phyloP scores from a whole-genome alignment of 2,888 invertebrate species.

The Ceriagrion tenellum region DNA sequence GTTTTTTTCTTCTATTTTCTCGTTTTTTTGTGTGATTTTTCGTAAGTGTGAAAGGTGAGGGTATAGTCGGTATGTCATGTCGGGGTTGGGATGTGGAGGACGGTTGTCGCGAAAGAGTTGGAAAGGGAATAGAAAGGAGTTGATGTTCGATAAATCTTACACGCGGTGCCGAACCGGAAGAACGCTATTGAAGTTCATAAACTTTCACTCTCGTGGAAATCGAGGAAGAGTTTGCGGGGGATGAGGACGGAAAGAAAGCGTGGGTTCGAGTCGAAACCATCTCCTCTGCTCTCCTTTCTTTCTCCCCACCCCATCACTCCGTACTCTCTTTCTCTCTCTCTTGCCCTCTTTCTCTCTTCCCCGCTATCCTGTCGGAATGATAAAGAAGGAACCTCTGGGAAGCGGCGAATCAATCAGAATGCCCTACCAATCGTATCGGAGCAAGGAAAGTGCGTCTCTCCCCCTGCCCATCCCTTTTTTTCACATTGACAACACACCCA shows the following conservation, averaged over 20 bases:
- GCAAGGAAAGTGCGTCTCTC: slow-evolving; percentile 20
- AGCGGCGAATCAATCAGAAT: slow-evolving; percentile 60
- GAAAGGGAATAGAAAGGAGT: neutral
- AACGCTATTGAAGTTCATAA: slow-evolving; percentile 52
- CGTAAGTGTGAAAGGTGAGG: neutral
- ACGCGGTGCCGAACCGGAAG: slow-evolving; percentile 9
- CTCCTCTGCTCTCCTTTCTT: neutral
- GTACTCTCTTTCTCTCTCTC: neutral
- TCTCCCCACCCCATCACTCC: neutral
- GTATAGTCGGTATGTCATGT: neutral
- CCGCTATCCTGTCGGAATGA: slow-evolving; percentile 42
- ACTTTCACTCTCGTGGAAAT: slow-evolving; percentile 37
- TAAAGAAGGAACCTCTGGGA: slow-evolving; percentile 24
- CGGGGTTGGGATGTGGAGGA: neutral
- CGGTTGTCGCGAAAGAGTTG: neutral
- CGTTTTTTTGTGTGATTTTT: neutral
- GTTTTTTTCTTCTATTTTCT: neutral
- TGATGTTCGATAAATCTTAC: slow-evolving; percentile 32
- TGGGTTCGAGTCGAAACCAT: neutral
- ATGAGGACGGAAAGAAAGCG: neutral
- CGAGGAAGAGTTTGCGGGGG: neutral
- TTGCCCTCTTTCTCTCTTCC: neutral
- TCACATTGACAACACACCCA: neutral
- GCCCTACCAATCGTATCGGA: slow-evolving; percentile 37
- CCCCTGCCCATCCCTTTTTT: neutral